These are phyloP conservation scores for Scolanthus callimorphus DNA, from an alignment of 92 coral and sea anemone species.

Conservation along the genomic window DNA sequence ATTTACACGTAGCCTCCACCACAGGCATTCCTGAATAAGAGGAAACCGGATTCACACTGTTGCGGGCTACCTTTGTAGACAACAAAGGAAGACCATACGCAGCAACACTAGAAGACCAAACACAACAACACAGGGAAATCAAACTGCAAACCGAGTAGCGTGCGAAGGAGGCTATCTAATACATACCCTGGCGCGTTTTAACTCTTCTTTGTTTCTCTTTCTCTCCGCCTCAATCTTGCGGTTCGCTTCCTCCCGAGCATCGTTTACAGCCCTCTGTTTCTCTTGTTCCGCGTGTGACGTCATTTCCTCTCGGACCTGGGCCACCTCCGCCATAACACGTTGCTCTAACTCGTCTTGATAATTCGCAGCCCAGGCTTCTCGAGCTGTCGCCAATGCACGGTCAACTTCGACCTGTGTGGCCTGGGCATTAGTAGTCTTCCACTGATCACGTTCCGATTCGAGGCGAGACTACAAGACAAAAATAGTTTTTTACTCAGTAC, in stretches of 20 bases:
- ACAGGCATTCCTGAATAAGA: too few relatives aligned
- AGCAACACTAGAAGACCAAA: too few relatives aligned
- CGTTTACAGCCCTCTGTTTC: conserved; percentile 47
- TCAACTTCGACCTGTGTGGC: conserved; percentile 69
- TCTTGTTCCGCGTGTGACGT: conserved; percentile 38
- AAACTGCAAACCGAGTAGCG: too few relatives aligned
- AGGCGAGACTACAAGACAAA: conserved; percentile 67
- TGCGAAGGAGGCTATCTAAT: too few relatives aligned
- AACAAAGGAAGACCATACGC: too few relatives aligned
- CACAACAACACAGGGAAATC: too few relatives aligned
- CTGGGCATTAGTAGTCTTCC: conserved; percentile 57
- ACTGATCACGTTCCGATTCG: conserved; percentile 61
- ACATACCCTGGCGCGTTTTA: conserved; percentile 50
- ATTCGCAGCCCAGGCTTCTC: conserved; percentile 83
- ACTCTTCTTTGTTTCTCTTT: conserved; percentile 58
- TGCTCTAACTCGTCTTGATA: conserved; percentile 64
- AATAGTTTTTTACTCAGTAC: too few relatives aligned
- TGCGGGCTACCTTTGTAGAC: too few relatives aligned
- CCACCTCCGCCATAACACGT: conserved; percentile 55
- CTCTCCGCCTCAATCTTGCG: conserved; percentile 51
- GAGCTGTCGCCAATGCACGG: conserved; percentile 75
- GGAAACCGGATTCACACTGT: too few relatives aligned
- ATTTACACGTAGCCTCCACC: too few relatives aligned
- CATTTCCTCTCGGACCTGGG: conserved; percentile 47
- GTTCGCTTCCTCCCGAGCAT: conserved; percentile 44